Conservation (phyloP, 2,113 vertebrate genomes). For the Periophthalmus modestus region DNA sequence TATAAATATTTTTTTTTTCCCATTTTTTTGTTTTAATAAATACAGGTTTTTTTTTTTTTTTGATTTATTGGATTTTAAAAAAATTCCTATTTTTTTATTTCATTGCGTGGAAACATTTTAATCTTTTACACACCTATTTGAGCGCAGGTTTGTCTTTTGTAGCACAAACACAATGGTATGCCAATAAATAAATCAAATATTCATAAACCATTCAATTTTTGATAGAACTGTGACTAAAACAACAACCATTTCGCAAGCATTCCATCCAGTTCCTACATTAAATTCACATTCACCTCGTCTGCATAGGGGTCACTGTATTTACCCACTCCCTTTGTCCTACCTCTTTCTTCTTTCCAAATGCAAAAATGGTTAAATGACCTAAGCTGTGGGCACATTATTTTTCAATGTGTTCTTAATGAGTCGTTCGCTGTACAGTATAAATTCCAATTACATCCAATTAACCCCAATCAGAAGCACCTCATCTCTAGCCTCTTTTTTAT, state of each 20-base stretch:
- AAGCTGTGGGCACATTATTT: slow-evolving; percentile 78
- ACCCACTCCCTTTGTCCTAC: slow-evolving; percentile 29
- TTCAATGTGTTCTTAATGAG: slow-evolving; percentile 83
- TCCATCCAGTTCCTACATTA: neutral
- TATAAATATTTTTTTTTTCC: too few relatives aligned
- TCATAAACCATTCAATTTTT: neutral
- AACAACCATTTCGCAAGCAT: neutral
- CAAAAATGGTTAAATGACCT: slow-evolving; percentile 80
- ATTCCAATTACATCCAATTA: slow-evolving; percentile 99
- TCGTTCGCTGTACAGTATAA: slow-evolving; percentile 89
- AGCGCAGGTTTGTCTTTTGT: neutral
- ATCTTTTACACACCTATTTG: neutral
- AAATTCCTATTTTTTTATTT: too few relatives aligned
- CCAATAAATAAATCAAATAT: neutral
- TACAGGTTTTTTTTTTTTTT: neutral
- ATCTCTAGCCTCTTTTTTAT: slow-evolving; percentile 85
- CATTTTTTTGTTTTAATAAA: too few relatives aligned
- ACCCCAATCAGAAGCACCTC: slow-evolving; percentile 95
- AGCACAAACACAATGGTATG: neutral
- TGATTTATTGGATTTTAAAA: neutral
- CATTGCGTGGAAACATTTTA: neutral
- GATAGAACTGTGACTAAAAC: neutral
- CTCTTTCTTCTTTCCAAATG: slow-evolving; percentile 41
- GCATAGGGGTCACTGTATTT: neutral
- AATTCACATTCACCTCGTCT: neutral